Evolutionary conservation across 2,888 invertebrate species (phyloP).

Genomic region (Scelioninae gen. 2): DNA sequence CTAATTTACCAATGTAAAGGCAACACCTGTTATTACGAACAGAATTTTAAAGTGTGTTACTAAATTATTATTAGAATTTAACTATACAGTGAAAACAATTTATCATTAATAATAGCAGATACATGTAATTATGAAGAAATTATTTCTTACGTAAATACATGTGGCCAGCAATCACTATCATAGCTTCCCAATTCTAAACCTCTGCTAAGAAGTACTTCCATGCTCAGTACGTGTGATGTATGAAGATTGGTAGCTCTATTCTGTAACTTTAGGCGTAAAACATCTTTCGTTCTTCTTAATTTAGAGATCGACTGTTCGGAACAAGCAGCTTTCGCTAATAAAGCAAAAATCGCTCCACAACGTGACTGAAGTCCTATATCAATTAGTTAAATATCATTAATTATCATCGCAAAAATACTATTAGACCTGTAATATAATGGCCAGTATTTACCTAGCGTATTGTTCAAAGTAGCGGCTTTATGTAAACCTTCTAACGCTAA

Average conservation of each 20-base stretch:
- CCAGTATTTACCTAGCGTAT: conserved; percentile 85
- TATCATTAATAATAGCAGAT: no score
- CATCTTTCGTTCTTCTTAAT: conserved; percentile 73
- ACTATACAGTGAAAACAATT: background rate
- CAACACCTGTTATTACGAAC: conserved; percentile 81
- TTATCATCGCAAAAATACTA: no score
- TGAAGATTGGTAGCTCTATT: conserved; percentile 86
- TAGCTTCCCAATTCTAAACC: conserved; percentile 95
- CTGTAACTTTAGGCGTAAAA: conserved; percentile 72
- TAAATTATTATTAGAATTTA: background rate
- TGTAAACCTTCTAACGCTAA: conserved; percentile 92
- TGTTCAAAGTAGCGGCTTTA: conserved; percentile 93
- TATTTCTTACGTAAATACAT: conserved; percentile 87
- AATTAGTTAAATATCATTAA: conserved; percentile 5
- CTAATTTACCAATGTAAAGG: conserved; percentile 92
- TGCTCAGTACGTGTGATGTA: conserved; percentile 92
- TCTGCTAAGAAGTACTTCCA: conserved; percentile 91
- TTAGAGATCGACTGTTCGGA: conserved; percentile 78
- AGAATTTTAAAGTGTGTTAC: conserved; percentile 3
- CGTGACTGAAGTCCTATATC: conserved; percentile 86
- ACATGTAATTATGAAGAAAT: no score
- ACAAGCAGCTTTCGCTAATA: conserved; percentile 92
- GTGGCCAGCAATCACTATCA: conserved; percentile 95
- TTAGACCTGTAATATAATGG: no score
- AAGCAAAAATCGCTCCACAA: conserved; percentile 91